Conservation (phyloP, 2,888 invertebrate species). For the Cephonodes hylas region DNA sequence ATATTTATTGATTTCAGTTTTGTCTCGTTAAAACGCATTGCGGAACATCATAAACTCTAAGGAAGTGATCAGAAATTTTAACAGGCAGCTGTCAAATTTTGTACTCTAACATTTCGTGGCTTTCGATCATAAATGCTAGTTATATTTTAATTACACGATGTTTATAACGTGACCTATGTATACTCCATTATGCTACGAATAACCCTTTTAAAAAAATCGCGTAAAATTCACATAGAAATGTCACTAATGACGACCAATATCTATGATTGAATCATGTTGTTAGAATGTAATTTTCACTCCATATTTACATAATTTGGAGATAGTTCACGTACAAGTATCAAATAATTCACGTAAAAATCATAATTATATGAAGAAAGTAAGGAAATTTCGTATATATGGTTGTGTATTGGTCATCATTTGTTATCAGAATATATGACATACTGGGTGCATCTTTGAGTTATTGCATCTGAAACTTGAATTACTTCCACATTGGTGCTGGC, state of each 20-base stretch:
- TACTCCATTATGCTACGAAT: too few relatives aligned
- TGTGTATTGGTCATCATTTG: not conserved
- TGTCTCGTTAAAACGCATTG: not conserved
- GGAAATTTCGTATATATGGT: too few relatives aligned
- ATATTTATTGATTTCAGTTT: conserved; percentile 5
- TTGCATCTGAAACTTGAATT: not conserved
- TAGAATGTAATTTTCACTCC: not conserved
- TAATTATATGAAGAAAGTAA: too few relatives aligned
- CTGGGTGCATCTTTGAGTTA: not conserved
- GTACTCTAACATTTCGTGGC: conserved; percentile 31
- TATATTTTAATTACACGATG: not conserved
- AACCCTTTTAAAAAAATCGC: not conserved
- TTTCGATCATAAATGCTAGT: conserved; percentile 22
- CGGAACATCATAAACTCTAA: conserved; percentile 25
- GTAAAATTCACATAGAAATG: not conserved
- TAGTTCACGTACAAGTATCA: not conserved
- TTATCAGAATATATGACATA: conserved; percentile 1
- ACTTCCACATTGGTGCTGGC: too few relatives aligned
- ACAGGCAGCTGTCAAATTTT: conserved; percentile 63
- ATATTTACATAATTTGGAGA: not conserved
- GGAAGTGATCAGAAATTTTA: conserved; percentile 42
- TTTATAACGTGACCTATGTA: not conserved
- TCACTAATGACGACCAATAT: not conserved
- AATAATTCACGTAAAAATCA: not conserved
- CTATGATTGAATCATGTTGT: not conserved